Conservation (phyloP, 2,888 invertebrate genomes). For the Drosophila kokeensis region DNA sequence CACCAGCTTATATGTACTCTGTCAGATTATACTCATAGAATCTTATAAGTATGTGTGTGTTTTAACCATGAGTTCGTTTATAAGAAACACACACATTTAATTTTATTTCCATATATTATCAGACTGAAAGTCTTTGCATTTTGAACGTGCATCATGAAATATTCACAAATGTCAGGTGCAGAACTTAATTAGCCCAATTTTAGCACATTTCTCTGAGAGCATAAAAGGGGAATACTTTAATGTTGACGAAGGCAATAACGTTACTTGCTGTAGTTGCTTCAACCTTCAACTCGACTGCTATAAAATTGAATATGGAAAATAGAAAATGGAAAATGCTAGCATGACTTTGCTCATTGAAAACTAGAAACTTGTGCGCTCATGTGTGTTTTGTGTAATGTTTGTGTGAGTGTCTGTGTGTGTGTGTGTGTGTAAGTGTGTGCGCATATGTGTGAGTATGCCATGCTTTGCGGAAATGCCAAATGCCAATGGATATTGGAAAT, state of each 20-base stretch:
- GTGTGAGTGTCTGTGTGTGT: constrained; percentile 14
- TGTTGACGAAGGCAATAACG: constrained; percentile 20
- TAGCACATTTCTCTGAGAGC: neutral
- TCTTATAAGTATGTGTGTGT: neutral
- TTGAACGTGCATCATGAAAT: neutral
- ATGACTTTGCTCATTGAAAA: constrained; percentile 61
- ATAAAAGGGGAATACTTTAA: constrained; percentile 28
- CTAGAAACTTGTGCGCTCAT: constrained; percentile 47
- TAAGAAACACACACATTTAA: neutral
- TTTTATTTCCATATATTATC: neutral
- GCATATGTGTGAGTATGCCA: constrained; percentile 2
- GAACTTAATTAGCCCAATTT: neutral
- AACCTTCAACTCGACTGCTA: constrained; percentile 20
- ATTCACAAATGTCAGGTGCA: neutral
- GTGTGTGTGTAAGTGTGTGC: constrained; percentile 10
- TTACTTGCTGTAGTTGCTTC: constrained; percentile 19
- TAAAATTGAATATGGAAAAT: constrained; percentile 35
- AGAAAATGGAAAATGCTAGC: constrained; percentile 61
- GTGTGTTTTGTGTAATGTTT: constrained; percentile 5
- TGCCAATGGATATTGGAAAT: constrained; percentile 76
- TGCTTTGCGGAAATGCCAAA: constrained; percentile 58
- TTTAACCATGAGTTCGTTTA: neutral
- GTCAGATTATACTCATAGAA: neutral
- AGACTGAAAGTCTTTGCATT: neutral
- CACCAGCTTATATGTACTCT: neutral